These are phyloP conservation scores for Nothoprocta perdicaria DNA, from an alignment of 2,113 vertebrate genomes.

Conservation along the genomic window DNA sequence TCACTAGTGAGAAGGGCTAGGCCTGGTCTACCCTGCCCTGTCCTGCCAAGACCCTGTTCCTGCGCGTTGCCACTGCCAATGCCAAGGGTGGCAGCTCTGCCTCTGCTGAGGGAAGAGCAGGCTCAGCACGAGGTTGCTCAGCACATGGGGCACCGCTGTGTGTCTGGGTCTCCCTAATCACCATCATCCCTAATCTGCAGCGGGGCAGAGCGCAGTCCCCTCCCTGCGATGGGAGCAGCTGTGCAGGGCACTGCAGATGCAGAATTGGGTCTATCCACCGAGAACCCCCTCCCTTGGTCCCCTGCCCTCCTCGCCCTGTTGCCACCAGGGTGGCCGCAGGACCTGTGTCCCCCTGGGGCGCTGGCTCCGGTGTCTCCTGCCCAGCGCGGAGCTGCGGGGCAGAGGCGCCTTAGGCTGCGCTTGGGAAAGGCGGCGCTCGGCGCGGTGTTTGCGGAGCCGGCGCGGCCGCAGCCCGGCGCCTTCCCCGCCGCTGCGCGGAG, in stretches of 20 bases:
- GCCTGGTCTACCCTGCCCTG: neutral
- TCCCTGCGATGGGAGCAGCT: neutral
- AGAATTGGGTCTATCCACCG: neutral
- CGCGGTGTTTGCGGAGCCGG: no score
- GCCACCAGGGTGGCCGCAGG: neutral
- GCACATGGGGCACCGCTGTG: no score
- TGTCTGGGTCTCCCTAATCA: neutral
- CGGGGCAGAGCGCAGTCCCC: no score
- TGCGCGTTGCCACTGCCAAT: neutral
- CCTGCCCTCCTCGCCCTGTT: neutral
- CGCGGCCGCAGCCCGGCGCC: no score
- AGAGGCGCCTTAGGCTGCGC: no score
- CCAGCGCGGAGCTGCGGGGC: no score
- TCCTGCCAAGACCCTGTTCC: neutral
- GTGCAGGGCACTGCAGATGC: no score
- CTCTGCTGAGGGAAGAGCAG: rapidly evolving
- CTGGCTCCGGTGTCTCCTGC: neutral
- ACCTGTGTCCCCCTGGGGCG: no score
- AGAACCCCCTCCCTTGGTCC: neutral
- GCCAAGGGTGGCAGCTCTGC: rapidly evolving
- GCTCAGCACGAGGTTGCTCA: neutral
- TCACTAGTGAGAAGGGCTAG: neutral
- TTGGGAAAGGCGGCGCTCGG: no score
- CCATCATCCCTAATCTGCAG: neutral
- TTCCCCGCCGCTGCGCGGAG: no score